Evolutionary conservation across 1,140 invertebrate genomes (phyloP), one percentile per base, ranked within the genome.

Genomic region (Bombus impatiens): DNA sequence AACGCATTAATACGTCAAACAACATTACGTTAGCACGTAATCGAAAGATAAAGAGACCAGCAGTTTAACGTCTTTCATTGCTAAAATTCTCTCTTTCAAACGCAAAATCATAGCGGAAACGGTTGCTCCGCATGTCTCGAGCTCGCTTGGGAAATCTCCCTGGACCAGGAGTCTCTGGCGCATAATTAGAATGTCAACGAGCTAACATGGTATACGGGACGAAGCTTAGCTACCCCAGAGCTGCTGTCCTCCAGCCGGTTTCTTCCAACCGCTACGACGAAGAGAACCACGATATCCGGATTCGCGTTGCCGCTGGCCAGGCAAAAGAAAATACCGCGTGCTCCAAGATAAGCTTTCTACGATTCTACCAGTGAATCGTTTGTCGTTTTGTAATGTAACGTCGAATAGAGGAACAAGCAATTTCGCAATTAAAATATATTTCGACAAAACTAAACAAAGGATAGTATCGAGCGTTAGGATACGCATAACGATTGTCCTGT

Each of bases 401-500:
- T 53, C 5, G 18, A 22, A 22, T 2, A 53, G 18, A 53, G 47
- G 5, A 53, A 53, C 18, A 1, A 53, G 15, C 47, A 53, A 8
- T 22, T 53, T 53, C 6, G 2, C 8, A 53, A 53, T 53, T 22
- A 53, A 22, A 22, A 53, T 53, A 22, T 8, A 53, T 53, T 8
- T 53, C 47, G 47, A 53, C 6, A 8, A 53, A 53, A 22, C 6
- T 53, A 53, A 53, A 53, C 6, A 22, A 53, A 53, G 18, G 6
- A 53, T 22, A 22, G 18, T 53, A 18, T n/a, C 10, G 25, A 22
- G 18, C 47, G 18, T 0, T 22, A 72, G 5, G n/a, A 15, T 15
- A 32, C n/a, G n/a, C n/a, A 0, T 18, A 35, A 9, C 22, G 35
- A 40, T 13, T 28, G 2, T 18, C 0, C 1, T 22, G 13, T n/a